Percentiles rank a stretch among this genome's conserved stretches.
Evolutionary conservation across 2,113 vertebrate species (phyloP).

Genomic region (Notothenia rossii): DNA sequence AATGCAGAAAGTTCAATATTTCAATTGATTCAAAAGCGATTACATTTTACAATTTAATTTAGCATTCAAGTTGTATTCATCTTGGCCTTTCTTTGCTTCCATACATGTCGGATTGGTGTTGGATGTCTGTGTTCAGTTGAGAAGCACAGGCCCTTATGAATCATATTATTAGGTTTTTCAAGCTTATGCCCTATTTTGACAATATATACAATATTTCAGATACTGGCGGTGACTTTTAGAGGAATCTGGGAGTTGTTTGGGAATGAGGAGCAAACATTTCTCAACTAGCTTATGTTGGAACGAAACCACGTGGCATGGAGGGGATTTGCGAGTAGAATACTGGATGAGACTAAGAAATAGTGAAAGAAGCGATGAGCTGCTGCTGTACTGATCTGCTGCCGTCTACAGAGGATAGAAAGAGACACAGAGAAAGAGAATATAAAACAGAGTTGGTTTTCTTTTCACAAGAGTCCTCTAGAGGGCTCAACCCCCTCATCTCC

Average conservation of each 20-base stretch:
- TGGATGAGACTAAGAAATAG: neutral
- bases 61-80: too few relatives aligned
- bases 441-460: constrained; percentile 62
- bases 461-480: constrained; percentile 69
- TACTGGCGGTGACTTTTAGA: neutral
- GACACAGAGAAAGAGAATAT: constrained; percentile 63
- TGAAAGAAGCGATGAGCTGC: neutral
- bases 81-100: neutral
- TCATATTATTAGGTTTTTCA: neutral
- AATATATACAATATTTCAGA: neutral
- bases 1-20: neutral
- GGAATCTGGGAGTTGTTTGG: neutral
- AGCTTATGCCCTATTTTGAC: neutral
- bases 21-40: neutral
- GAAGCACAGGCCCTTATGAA: too few relatives aligned
- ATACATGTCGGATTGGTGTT: neutral
- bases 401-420: constrained; percentile 65
- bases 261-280: neutral
- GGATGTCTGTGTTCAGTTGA: too few relatives aligned
- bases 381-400: constrained; percentile 66
- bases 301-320: neutral
- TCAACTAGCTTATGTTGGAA: neutral
- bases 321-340: neutral
- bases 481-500: constrained; percentile 28
- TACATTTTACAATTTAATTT: neutral